These are phyloP conservation scores for Ariolimax columbianus DNA, from an alignment of 2,888 invertebrate genomes.

Conservation along the genomic window DNA sequence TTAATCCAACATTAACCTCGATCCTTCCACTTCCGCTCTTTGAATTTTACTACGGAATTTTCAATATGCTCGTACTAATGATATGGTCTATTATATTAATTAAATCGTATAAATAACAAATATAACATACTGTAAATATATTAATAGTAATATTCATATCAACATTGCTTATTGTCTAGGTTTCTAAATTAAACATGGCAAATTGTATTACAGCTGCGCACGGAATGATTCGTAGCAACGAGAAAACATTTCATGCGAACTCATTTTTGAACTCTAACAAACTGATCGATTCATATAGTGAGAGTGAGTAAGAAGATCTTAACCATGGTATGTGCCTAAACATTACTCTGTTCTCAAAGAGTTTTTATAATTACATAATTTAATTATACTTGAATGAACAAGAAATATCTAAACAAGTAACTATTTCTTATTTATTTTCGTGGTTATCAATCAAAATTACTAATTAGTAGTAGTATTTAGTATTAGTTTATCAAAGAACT, in stretches of 20 bases:
- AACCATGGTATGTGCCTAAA: slow-evolving; percentile 22
- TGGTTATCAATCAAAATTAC: too few relatives aligned
- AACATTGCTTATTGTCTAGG: background rate
- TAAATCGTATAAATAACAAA: background rate
- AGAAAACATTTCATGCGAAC: background rate
- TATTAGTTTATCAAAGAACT: too few relatives aligned
- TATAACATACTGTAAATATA: too few relatives aligned
- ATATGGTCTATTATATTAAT: background rate
- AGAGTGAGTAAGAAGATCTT: background rate
- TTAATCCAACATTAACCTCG: background rate
- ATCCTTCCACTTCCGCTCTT: background rate
- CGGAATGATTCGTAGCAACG: slow-evolving; percentile 29
- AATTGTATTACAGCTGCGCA: slow-evolving; percentile 15
- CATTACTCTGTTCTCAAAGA: background rate
- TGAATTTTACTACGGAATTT: background rate
- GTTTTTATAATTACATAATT: too few relatives aligned
- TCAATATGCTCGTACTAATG: background rate
- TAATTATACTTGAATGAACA: too few relatives aligned
- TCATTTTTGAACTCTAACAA: too few relatives aligned
- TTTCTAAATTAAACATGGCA: background rate
- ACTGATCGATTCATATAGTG: background rate
- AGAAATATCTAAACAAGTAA: too few relatives aligned
- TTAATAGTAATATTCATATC: too few relatives aligned
- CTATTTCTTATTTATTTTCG: too few relatives aligned
- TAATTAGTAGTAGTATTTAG: too few relatives aligned